phyloP scores from a whole-genome alignment of 2,888 invertebrate species.

The Leptogaster cylindrica region DNA sequence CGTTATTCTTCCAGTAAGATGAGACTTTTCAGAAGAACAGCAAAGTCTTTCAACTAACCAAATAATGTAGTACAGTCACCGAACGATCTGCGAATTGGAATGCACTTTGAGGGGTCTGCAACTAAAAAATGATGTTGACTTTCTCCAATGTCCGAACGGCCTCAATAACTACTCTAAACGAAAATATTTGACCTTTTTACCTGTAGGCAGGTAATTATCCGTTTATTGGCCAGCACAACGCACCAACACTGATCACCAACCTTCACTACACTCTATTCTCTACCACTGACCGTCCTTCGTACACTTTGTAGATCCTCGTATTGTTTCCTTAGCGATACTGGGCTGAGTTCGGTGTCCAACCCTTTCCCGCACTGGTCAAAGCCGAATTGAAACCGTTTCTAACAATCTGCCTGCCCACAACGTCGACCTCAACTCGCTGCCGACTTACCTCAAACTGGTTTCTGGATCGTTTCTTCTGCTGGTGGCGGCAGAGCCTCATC shows the following conservation, averaged over 20 bases:
- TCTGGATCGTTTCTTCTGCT: slow-evolving; percentile 33
- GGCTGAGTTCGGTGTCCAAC: neutral
- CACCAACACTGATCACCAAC: neutral
- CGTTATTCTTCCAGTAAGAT: too few relatives aligned
- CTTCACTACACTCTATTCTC: slow-evolving; percentile 2
- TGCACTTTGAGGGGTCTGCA: too few relatives aligned
- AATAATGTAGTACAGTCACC: too few relatives aligned
- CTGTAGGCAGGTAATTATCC: neutral
- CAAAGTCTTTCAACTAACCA: too few relatives aligned
- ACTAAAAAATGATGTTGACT: too few relatives aligned
- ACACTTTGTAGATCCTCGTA: neutral
- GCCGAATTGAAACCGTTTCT: slow-evolving; percentile 5
- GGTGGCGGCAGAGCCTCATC: slow-evolving; percentile 10
- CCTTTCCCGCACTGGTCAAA: slow-evolving; percentile 12
- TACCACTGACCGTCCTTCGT: neutral
- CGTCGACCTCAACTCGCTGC: slow-evolving; percentile 13
- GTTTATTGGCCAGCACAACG: too few relatives aligned
- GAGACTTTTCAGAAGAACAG: too few relatives aligned
- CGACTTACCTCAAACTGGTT: slow-evolving; percentile 45
- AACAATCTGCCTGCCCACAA: neutral
- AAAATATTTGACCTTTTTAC: slow-evolving; percentile 22
- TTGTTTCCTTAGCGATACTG: neutral
- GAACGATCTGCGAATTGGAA: too few relatives aligned
- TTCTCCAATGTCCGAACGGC: neutral
- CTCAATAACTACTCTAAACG: neutral